A percentile compares a stretch with the other conserved stretches of the same genome.
Conservation (phyloP, 1,140 invertebrate species). For the Planococcus citri region DNA sequence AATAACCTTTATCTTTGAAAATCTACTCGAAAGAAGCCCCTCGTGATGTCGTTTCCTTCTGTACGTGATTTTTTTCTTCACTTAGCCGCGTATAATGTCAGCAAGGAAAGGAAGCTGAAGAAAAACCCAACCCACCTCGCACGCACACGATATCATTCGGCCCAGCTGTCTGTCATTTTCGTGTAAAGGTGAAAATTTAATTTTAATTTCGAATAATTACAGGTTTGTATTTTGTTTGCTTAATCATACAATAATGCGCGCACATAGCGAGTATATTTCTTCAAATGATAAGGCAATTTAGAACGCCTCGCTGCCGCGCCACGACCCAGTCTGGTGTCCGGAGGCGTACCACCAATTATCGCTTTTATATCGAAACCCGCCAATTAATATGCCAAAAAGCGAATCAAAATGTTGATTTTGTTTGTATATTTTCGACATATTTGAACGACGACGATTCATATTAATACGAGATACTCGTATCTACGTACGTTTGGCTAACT, state of each 20-base stretch:
- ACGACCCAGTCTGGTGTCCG: neutral
- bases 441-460: too few species aligned
- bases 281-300: neutral
- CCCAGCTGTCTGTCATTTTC: neutral
- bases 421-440: too few species aligned
- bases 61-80: too few species aligned
- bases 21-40: too few species aligned
- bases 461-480: too few species aligned
- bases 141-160: neutral
- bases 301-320: neutral
- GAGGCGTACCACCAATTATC: neutral
- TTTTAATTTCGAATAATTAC: neutral
- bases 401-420: too few species aligned
- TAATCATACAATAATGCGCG: neutral
- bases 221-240: neutral
- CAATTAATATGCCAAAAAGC: neutral
- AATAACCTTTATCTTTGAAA: too few species aligned
- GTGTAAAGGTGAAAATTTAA: neutral
- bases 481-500: too few species aligned
- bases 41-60: too few species aligned
- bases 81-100: too few species aligned
- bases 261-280: neutral
- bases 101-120: too few species aligned
- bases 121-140: too few species aligned
- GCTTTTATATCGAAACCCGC: neutral